phyloP scores from a whole-genome alignment of 2,113 vertebrate genomes.

The Bubo bubo region DNA sequence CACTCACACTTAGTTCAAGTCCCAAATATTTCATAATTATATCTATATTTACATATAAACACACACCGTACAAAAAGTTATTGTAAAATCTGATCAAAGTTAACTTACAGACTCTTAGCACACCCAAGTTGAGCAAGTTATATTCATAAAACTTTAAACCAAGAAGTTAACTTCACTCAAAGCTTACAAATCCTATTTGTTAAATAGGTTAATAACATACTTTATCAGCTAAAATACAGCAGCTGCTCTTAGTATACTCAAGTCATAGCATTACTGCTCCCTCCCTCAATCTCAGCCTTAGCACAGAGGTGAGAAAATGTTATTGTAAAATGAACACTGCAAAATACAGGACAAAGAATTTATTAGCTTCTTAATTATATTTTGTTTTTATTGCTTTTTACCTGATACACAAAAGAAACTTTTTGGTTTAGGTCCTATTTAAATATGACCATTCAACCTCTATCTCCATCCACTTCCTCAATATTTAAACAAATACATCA shows the following conservation, averaged over 20 bases:
- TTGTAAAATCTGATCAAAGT: neutral
- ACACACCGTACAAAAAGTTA: neutral
- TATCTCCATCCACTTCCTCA: constrained; percentile 1
- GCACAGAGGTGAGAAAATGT: neutral
- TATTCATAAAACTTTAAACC: neutral
- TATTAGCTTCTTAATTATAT: neutral
- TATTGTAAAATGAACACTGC: neutral
- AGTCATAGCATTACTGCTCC: neutral
- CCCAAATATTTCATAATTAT: neutral
- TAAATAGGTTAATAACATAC: constrained; percentile 19
- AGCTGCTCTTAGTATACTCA: neutral
- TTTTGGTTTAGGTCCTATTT: constrained; percentile 29
- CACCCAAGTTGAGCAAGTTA: neutral
- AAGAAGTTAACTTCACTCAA: neutral
- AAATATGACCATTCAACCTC: neutral
- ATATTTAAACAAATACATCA: constrained; percentile 5
- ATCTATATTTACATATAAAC: neutral
- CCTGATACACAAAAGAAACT: neutral
- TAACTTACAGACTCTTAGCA: neutral
- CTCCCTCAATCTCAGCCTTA: neutral
- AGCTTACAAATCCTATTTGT: neutral
- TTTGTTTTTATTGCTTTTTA: constrained; percentile 1
- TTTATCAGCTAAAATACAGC: neutral
- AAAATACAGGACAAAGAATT: neutral
- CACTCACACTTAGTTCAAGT: neutral